Conservation (phyloP, 1,140 invertebrate species). For the Drosophila azteca region DNA sequence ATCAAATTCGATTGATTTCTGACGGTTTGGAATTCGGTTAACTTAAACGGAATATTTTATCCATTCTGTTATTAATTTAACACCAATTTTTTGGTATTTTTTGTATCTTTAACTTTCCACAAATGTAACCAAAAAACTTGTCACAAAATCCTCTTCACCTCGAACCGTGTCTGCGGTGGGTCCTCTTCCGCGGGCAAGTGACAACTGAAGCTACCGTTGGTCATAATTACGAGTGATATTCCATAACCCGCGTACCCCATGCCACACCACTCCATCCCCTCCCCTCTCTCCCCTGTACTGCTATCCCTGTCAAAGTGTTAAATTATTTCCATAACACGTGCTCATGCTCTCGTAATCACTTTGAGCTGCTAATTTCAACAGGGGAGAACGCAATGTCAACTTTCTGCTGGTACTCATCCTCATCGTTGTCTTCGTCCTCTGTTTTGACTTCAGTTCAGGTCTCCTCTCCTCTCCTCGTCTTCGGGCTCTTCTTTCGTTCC, state of each 20-base stretch:
- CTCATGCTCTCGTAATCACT: conserved; percentile 67
- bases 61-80: too few relatives aligned
- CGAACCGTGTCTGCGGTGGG: conserved; percentile 42
- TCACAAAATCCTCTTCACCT: too few relatives aligned
- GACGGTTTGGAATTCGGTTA: too few relatives aligned
- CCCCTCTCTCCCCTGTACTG: background rate
- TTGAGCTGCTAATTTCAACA: conserved; percentile 67
- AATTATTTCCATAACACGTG: conserved; percentile 66
- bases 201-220: conserved; percentile 71
- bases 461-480: conserved; percentile 20
- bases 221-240: conserved; percentile 47
- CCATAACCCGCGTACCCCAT: background rate
- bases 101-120: too few relatives aligned
- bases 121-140: too few relatives aligned
- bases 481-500: conserved; percentile 30
- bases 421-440: too few relatives aligned
- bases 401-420: too few relatives aligned
- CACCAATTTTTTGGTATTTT: too few relatives aligned
- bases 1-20: too few relatives aligned
- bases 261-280: background rate
- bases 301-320: conserved; percentile 40
- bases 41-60: too few relatives aligned
- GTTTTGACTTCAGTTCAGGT: background rate
- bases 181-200: conserved; percentile 34
- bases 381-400: too few relatives aligned